Evolutionary conservation across 2,113 vertebrate genomes (phyloP).

Genomic region (Trochalopteron elliotii): DNA sequence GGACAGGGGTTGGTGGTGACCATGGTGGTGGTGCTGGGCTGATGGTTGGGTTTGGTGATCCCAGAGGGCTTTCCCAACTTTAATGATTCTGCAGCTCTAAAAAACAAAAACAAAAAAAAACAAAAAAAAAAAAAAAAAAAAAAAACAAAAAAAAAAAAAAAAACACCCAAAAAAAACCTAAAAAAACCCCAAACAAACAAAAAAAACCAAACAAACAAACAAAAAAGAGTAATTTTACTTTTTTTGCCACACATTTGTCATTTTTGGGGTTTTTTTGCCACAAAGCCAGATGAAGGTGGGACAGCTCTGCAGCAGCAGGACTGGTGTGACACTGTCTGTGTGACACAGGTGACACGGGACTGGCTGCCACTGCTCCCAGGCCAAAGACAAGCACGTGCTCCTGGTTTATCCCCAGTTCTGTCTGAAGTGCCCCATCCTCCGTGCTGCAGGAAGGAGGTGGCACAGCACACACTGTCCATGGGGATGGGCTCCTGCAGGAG

Average conservation of each 20-base stretch:
- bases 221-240: not conserved
- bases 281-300: not conserved
- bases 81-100: not conserved
- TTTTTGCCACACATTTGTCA: not conserved
- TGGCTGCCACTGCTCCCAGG: not conserved
- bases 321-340: not conserved
- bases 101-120: too few species aligned
- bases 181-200: too few species aligned
- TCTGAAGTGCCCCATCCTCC: not conserved
- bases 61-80: not conserved
- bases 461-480: rapidly evolving
- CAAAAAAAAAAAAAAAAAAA: too few species aligned
- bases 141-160: too few species aligned
- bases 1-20: too few species aligned
- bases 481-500: not conserved
- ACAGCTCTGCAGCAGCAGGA: not conserved
- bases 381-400: not conserved
- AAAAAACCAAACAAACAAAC: too few species aligned
- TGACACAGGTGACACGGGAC: not conserved
- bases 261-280: too few species aligned
- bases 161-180: too few species aligned
- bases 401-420: rapidly evolving
- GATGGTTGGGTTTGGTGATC: not conserved
- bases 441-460: not conserved
- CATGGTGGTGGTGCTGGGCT: not conserved